Percentiles rank a stretch among this genome's conserved stretches.
Evolutionary conservation across 2,888 invertebrate genomes (phyloP).

Genomic region (Macrosiphum euphorbiae): DNA sequence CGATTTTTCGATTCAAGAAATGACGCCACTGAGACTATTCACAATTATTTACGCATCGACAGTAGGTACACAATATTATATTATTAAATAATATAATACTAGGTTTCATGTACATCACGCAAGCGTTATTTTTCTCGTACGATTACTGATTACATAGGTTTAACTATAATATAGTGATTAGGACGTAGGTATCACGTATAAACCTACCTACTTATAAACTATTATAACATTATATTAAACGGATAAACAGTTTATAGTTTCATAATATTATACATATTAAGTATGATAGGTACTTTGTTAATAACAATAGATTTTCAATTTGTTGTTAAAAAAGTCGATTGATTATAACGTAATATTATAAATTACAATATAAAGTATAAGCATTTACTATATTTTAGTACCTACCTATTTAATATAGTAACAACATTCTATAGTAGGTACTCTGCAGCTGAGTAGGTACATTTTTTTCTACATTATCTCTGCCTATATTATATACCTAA

Average conservation of each 20-base stretch:
- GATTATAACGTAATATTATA: neutral
- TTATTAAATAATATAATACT: neutral
- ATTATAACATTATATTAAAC: neutral
- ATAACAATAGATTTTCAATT: too few relatives aligned
- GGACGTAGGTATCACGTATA: neutral
- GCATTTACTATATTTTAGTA: neutral
- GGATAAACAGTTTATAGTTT: neutral
- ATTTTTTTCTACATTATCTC: neutral
- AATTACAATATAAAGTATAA: neutral
- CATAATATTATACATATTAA: neutral
- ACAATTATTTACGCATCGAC: neutral
- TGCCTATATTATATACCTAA: neutral
- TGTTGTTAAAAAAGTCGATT: neutral
- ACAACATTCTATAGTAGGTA: neutral
- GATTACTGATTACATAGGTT: neutral
- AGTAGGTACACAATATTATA: neutral
- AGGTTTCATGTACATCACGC: neutral
- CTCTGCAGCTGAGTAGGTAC: neutral
- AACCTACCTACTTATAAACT: neutral
- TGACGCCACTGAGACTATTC: neutral
- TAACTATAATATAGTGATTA: neutral
- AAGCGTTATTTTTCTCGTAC: neutral
- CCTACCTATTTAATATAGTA: neutral
- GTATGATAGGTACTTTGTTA: neutral
- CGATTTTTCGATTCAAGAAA: neutral